Conservation (phyloP, 2,888 invertebrate species). For the Cephus nigrinus region DNA sequence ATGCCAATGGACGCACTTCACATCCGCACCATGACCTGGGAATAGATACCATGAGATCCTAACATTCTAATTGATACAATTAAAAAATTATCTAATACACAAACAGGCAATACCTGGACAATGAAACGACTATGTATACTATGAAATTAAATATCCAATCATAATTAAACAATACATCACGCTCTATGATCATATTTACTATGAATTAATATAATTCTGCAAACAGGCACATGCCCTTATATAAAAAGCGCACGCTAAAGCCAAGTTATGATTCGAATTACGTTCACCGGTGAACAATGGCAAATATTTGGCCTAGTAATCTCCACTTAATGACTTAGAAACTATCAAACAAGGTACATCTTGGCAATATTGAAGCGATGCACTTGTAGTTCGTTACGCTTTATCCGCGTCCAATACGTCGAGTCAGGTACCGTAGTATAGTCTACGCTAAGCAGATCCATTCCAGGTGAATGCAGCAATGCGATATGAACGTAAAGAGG, state of each 20-base stretch:
- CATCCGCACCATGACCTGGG: constrained; percentile 95
- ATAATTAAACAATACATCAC: no score
- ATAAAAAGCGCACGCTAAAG: no score
- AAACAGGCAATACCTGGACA: no score
- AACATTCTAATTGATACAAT: constrained; percentile 6
- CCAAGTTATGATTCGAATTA: no score
- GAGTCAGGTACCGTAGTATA: neutral
- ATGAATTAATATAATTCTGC: no score
- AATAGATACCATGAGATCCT: constrained; percentile 27
- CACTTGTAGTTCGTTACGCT: neutral
- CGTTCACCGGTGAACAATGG: no score
- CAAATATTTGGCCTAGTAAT: neutral
- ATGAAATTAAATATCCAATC: no score
- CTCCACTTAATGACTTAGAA: neutral
- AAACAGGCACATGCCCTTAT: no score
- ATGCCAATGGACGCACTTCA: constrained; percentile 99
- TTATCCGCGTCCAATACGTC: neutral
- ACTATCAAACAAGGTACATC: neutral
- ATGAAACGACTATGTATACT: no score
- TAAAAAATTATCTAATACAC: no score
- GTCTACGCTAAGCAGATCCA: neutral
- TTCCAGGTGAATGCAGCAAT: neutral
- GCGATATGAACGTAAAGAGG: neutral
- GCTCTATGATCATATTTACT: no score
- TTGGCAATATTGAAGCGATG: neutral